A percentile compares a stretch with the other conserved stretches of the same genome.
Evolutionary conservation across 2,888 invertebrate genomes (phyloP).

Genomic region (Calameuta idolon): DNA sequence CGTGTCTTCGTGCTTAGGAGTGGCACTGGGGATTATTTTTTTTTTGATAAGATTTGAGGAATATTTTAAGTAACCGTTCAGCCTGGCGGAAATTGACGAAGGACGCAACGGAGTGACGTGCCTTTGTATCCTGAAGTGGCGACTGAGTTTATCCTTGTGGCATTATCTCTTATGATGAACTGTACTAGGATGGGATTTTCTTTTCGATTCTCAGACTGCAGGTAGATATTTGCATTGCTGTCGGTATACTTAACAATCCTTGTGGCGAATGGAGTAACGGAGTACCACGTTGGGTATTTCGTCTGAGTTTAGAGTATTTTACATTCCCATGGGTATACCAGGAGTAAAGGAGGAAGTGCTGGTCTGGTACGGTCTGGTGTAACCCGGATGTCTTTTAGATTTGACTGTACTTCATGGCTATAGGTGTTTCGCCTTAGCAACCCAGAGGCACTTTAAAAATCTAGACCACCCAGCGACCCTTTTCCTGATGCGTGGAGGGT

Average conservation of each 20-base stretch:
- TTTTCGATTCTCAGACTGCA: neutral
- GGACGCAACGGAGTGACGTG: neutral
- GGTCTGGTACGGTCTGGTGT: neutral
- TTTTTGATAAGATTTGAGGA: neutral
- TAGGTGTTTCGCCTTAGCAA: slow-evolving; percentile 41
- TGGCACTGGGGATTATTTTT: neutral
- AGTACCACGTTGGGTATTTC: neutral
- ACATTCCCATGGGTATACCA: neutral
- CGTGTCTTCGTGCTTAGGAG: neutral
- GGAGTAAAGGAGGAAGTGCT: neutral
- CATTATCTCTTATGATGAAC: neutral
- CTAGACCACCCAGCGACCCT: slow-evolving; percentile 64
- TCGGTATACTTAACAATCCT: neutral
- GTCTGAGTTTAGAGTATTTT: neutral
- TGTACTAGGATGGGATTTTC: neutral
- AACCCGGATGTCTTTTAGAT: neutral
- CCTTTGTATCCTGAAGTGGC: neutral
- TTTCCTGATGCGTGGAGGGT: slow-evolving; percentile 38
- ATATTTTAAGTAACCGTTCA: neutral
- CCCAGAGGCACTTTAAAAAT: slow-evolving; percentile 51
- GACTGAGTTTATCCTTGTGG: neutral
- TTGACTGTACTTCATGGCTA: slow-evolving; percentile 7
- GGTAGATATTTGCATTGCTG: neutral
- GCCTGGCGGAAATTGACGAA: neutral
- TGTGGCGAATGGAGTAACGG: neutral